Evolutionary conservation across 2,113 vertebrate genomes (phyloP), one percentile per base, ranked within the genome.

Genomic region (Cyprinodon brontotheroides): DNA sequence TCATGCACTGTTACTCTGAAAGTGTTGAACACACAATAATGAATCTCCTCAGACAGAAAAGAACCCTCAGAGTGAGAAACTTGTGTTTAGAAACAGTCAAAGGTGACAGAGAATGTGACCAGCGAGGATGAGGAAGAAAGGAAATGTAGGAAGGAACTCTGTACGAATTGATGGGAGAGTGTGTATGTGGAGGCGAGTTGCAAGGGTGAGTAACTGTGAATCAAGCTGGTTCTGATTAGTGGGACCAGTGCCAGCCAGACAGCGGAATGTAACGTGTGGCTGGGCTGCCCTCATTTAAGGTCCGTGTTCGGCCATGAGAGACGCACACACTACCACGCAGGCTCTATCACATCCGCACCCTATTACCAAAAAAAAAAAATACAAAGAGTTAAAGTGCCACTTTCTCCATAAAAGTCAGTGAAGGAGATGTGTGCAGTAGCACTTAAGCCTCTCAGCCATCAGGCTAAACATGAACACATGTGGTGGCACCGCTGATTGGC

Each of bases 381-480:
- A 86, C 78, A 93, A 89, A 89, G 91, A 89, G 92, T 94, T 93
- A 93, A 91, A 92, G 79, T 89, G 85, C 84, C 87, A 83, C 80
- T 87, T 84, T 87, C 72, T 86, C 90, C 88, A 93, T 92, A 92
- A 93, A 94, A 92, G 88, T 91, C 86, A 90, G 87, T 61, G 81
- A 75, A 87, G 89, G 91, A 92, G 90, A 93, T 86, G 92, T 91
- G 92, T 90, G 90, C 91, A 90, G 85, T 81, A 91, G 92, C 91
- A 92, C 87, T 94, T 91, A 91, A 89, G 89, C 72, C 80, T 91
- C 86, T 77, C 90, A 86, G 90, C 90, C 90, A 90, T n/a, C 0
- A 75, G 87, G 90, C 92, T 93, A 94, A 94, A 91, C 93, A 85
- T 76, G 72, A 95, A 94, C 95, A 95, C 91, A 92, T 94, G 94